phyloP scores from a whole-genome alignment of 2,797 vertebrate genomes.

The Huso huso region DNA sequence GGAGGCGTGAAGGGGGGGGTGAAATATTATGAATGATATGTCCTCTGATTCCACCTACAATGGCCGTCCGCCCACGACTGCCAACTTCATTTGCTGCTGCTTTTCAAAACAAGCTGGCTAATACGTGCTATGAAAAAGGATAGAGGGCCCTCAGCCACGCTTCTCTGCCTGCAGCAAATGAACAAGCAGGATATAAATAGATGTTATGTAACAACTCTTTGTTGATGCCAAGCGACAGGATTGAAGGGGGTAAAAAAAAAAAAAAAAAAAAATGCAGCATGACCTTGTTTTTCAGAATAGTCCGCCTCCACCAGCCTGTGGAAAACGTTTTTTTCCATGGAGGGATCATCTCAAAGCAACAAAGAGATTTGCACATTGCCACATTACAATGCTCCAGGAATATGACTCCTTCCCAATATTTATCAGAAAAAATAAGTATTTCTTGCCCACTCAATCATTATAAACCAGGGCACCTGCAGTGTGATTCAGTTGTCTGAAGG shows the following conservation, averaged over 20 bases:
- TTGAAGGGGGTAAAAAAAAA: slow-evolving; percentile 45
- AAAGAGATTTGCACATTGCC: no score
- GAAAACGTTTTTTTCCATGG: slow-evolving; percentile 43
- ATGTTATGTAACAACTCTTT: slow-evolving; percentile 82
- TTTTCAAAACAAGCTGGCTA: slow-evolving; percentile 62
- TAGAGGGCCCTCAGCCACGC: slow-evolving; percentile 57
- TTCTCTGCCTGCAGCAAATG: slow-evolving; percentile 66
- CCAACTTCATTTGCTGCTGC: slow-evolving; percentile 53
- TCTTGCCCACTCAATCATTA: no score
- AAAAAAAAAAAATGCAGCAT: slow-evolving; percentile 50
- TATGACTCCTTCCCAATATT: no score
- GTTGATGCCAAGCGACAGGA: slow-evolving; percentile 67
- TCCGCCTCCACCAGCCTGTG: slow-evolving; percentile 43
- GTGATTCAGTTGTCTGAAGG: no score
- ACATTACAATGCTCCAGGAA: no score
- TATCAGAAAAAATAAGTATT: no score
- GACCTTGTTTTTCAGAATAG: slow-evolving; percentile 78
- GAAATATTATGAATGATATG: slow-evolving; percentile 21
- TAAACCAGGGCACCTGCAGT: no score
- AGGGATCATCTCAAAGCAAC: slow-evolving; percentile 53
- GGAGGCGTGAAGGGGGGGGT: not conserved
- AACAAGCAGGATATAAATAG: slow-evolving; percentile 79
- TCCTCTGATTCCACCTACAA: slow-evolving; percentile 49
- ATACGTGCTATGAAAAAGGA: slow-evolving; percentile 58
- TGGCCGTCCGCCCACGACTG: slow-evolving; percentile 44